Conservation (phyloP, 1,140 invertebrate species). For the Platyscapa corneri region DNA sequence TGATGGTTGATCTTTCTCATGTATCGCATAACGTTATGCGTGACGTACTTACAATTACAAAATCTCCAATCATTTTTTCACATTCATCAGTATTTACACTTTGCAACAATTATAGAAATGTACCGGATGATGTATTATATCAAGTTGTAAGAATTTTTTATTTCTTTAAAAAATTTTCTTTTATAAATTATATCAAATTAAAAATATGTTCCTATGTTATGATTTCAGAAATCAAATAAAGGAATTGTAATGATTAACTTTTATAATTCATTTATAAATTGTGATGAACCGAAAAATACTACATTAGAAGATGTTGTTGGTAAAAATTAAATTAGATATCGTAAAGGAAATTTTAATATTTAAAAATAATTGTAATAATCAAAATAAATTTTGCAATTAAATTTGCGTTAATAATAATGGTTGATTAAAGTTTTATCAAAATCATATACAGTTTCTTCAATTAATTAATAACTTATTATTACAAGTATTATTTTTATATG, state of each 20-base stretch:
- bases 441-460: too few relatives aligned
- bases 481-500: too few relatives aligned
- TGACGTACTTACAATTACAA: conserved; percentile 82
- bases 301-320: conserved; percentile 85
- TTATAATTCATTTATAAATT: conserved; percentile 89
- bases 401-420: too few relatives aligned
- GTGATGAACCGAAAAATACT: conserved; percentile 79
- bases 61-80: conserved; percentile 91
- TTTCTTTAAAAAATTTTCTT: conserved; percentile 14
- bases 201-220: conserved; percentile 51
- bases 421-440: too few relatives aligned
- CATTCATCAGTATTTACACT: conserved; percentile 89
- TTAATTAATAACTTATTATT: too few relatives aligned
- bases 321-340: conserved; percentile 56
- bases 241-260: conserved; percentile 94
- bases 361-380: neutral
- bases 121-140: conserved; percentile 87
- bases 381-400: neutral
- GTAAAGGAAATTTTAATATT: neutral
- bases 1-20: conserved; percentile 93
- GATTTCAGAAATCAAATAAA: conserved; percentile 79
- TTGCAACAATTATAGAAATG: conserved; percentile 90
- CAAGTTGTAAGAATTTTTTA: conserved; percentile 79
- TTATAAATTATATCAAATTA: conserved; percentile 20
- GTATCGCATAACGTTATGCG: conserved; percentile 87